phyloP scores from a whole-genome alignment of 2,888 invertebrate genomes.

The Cerceris ruficornis region DNA sequence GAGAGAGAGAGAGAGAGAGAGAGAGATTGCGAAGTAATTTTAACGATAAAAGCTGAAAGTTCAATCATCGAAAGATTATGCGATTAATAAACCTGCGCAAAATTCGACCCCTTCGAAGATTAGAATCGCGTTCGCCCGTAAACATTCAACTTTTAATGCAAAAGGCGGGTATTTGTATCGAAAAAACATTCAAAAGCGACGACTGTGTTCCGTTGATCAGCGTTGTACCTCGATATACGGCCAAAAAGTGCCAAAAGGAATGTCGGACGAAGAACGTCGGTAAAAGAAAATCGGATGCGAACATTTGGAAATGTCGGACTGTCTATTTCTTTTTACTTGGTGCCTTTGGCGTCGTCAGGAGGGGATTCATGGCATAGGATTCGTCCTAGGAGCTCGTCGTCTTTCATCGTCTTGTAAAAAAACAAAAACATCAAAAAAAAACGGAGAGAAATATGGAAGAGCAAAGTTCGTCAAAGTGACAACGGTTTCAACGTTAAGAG shows the following conservation, averaged over 20 bases:
- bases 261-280: slow-evolving; percentile 15
- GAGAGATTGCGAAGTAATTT: slow-evolving; percentile 43
- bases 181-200: slow-evolving; percentile 3
- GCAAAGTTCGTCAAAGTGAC: slow-evolving; percentile 12
- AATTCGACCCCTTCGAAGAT: slow-evolving; percentile 18
- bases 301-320: slow-evolving; percentile 19
- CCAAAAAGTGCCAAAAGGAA: slow-evolving; percentile 62
- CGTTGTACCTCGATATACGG: slow-evolving; percentile 28
- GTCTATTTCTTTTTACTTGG: slow-evolving; percentile 61
- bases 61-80: slow-evolving; percentile 38
- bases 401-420: slow-evolving; percentile 52
- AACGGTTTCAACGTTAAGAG: slow-evolving; percentile 25
- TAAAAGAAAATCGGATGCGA: slow-evolving; percentile 26
- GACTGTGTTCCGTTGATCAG: too few relatives aligned
- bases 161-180: slow-evolving; percentile 13
- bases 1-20: too few relatives aligned
- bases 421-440: slow-evolving; percentile 18
- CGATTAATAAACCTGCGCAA: slow-evolving; percentile 8
- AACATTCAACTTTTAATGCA: slow-evolving; percentile 17
- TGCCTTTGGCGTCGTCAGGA: slow-evolving; percentile 64
- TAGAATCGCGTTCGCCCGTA: slow-evolving; percentile 11
- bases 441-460: slow-evolving; percentile 4
- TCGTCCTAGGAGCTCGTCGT: slow-evolving; percentile 15
- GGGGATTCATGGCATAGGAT: slow-evolving; percentile 46
- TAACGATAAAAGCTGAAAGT: slow-evolving; percentile 35